Conservation (phyloP, 2,888 invertebrate species). For the Cyclophora punctaria region DNA sequence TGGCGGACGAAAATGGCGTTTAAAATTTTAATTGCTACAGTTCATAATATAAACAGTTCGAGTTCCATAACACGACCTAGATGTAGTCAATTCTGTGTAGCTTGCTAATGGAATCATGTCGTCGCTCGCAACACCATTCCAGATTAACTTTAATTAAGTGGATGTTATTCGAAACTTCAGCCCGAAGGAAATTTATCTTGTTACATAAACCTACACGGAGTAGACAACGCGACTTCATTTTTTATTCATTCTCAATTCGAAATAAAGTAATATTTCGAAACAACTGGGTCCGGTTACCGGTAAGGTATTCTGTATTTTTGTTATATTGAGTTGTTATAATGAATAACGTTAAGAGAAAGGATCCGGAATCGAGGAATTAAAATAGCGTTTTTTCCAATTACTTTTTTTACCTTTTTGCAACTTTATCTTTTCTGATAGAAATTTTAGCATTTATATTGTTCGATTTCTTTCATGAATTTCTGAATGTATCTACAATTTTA, state of each 20-base stretch:
- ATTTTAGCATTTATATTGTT: too few species aligned
- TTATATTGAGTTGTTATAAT: too few species aligned
- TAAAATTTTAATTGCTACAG: slow-evolving; percentile 19
- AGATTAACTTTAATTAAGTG: slow-evolving; percentile 70
- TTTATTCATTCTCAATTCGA: slow-evolving; percentile 5
- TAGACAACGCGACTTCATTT: slow-evolving; percentile 12
- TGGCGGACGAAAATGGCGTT: not conserved
- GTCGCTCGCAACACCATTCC: slow-evolving; percentile 51
- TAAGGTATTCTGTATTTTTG: too few species aligned
- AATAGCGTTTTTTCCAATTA: too few species aligned
- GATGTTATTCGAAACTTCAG: slow-evolving; percentile 61
- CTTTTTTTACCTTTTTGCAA: too few species aligned
- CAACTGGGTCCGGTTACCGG: too few species aligned
- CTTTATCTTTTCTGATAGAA: too few species aligned
- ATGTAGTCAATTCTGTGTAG: slow-evolving; percentile 39
- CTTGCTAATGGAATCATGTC: slow-evolving; percentile 60
- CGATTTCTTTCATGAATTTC: too few species aligned
- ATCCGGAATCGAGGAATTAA: too few species aligned
- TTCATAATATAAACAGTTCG: slow-evolving; percentile 30
- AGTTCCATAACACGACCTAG: slow-evolving; percentile 34
- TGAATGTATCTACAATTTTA: too few species aligned
- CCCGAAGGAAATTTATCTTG: slow-evolving; percentile 46
- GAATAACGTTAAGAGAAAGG: too few species aligned
- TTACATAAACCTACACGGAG: slow-evolving; percentile 34
- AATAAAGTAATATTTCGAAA: too few species aligned